Evolutionary conservation across 2,888 invertebrate species (phyloP).

Genomic region (Platycnemis pennipes): DNA sequence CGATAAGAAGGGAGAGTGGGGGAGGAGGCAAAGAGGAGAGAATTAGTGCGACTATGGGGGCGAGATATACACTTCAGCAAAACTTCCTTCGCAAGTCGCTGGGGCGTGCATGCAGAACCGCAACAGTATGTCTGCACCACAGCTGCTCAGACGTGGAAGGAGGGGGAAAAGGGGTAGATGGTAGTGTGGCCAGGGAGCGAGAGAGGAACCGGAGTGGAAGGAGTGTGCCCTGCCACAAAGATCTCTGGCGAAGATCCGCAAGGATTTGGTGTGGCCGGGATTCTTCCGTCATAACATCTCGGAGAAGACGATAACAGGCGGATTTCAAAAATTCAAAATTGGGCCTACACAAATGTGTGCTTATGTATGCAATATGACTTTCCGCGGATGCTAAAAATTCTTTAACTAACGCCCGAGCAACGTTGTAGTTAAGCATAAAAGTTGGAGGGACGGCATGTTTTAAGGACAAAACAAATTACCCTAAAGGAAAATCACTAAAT

Average conservation of each 20-base stretch:
- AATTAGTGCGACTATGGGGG: not conserved
- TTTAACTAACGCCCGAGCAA: too few relatives aligned
- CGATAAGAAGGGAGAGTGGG: not conserved
- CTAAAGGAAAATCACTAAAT: too few relatives aligned
- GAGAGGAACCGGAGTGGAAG: not conserved
- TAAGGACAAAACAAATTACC: too few relatives aligned
- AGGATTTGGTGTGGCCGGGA: not conserved
- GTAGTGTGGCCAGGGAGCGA: not conserved
- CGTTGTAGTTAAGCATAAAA: too few relatives aligned
- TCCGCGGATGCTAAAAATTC: too few relatives aligned
- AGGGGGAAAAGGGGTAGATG: not conserved
- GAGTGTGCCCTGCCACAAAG: not conserved
- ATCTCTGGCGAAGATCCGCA: not conserved
- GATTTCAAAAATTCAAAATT: too few relatives aligned
- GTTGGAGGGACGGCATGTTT: too few relatives aligned
- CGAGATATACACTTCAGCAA: conserved; percentile 32
- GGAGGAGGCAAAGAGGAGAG: not conserved
- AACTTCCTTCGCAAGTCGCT: conserved; percentile 42
- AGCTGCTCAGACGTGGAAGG: not conserved
- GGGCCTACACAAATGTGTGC: too few relatives aligned
- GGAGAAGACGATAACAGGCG: not conserved
- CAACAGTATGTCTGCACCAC: conserved; percentile 32
- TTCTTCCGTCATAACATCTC: not conserved
- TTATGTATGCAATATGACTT: too few relatives aligned
- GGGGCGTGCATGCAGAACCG: conserved; percentile 12